Evolutionary conservation across 2,888 invertebrate genomes (phyloP).

Genomic region (Ennomos quercinarius): DNA sequence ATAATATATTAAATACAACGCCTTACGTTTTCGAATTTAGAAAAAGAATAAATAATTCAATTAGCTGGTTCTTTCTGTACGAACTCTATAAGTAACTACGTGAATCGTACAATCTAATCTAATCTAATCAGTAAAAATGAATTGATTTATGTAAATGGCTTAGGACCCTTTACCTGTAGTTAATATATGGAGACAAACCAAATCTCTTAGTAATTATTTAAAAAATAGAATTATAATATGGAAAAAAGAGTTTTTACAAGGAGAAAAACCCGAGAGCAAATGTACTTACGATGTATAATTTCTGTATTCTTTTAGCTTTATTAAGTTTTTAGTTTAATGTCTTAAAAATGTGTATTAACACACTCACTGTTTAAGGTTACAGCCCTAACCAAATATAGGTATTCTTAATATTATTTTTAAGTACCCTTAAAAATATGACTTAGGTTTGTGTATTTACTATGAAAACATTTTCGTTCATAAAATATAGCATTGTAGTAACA

Average conservation of each 20-base stretch:
- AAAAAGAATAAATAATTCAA: too few relatives aligned
- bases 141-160: neutral
- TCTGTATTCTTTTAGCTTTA: slow-evolving; percentile 79
- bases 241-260: slow-evolving; percentile 16
- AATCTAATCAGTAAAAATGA: too few relatives aligned
- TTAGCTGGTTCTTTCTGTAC: too few relatives aligned
- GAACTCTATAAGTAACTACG: neutral
- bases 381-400: slow-evolving; percentile 73
- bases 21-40: neutral
- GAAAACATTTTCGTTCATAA: neutral
- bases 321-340: slow-evolving; percentile 58
- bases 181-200: slow-evolving; percentile 4
- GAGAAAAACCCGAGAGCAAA: slow-evolving; percentile 23
- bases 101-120: too few relatives aligned
- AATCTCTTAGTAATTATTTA: neutral
- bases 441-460: too few relatives aligned
- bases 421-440: neutral
- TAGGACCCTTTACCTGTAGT: slow-evolving; percentile 5
- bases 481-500: neutral
- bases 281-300: slow-evolving; percentile 51
- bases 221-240: neutral
- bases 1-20: neutral
- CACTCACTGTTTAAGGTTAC: slow-evolving; percentile 81
- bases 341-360: slow-evolving; percentile 77
- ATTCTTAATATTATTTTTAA: slow-evolving; percentile 8